Percentiles rank a stretch among this genome's conserved stretches.
Conservation (phyloP, 1,140 invertebrate species). For the Atta texana region DNA sequence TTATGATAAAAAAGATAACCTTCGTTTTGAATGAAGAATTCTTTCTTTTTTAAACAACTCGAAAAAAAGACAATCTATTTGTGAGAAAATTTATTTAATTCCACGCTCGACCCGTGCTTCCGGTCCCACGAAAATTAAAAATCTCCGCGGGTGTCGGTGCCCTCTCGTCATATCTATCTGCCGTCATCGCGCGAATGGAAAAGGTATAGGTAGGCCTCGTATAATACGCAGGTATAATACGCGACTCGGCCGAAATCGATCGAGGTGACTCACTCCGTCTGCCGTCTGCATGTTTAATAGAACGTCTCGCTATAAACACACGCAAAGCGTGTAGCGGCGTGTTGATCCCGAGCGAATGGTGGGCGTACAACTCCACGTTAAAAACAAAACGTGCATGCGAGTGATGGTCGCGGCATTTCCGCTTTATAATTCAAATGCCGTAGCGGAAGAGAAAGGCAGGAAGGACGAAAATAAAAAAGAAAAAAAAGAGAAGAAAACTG, state of each 20-base stretch:
- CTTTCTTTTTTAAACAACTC: not conserved
- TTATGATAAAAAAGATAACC: not conserved
- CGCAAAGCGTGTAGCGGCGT: not conserved
- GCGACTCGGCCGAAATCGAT: constrained; percentile 63
- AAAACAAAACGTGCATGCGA: constrained; percentile 29
- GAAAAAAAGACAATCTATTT: not conserved
- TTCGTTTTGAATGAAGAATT: not conserved
- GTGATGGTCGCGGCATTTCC: constrained; percentile 34
- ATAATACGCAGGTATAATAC: constrained; percentile 50
- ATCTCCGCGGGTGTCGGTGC: constrained; percentile 28
- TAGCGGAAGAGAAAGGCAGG: constrained; percentile 1
- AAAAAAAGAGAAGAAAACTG: not conserved
- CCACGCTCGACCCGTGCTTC: constrained; percentile 16
- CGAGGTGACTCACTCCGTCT: constrained; percentile 65
- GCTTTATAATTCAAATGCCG: constrained; percentile 64
- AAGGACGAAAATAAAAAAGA: not conserved
- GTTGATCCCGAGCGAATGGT: not conserved
- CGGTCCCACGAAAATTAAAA: constrained; percentile 50
- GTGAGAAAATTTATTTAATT: constrained; percentile 21
- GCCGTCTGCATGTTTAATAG: constrained; percentile 42
- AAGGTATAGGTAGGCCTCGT: constrained; percentile 5
- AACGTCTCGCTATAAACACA: constrained; percentile 42
- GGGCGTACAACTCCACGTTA: constrained; percentile 1
- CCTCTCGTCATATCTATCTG: not conserved
- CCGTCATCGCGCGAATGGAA: constrained; percentile 23